Conservation (phyloP, 2,113 vertebrate species). For the Heterochromis multidens region DNA sequence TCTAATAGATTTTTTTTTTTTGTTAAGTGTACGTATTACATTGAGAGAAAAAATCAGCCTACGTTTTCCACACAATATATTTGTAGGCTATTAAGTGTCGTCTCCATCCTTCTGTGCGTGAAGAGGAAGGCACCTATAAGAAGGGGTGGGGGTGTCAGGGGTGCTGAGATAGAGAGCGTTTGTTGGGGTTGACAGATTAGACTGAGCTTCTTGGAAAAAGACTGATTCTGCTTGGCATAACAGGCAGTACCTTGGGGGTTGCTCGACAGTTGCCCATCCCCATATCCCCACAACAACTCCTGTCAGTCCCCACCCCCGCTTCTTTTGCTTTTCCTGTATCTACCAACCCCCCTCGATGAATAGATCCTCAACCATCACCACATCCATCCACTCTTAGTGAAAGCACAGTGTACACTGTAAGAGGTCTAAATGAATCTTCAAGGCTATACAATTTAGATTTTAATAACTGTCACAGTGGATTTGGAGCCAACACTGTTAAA, state of each 20-base stretch:
- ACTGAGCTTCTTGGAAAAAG: slow-evolving; percentile 59
- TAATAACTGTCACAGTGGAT: slow-evolving; percentile 25
- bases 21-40: background rate
- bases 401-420: slow-evolving; percentile 18
- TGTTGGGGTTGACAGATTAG: slow-evolving; percentile 75
- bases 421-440: background rate
- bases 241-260: slow-evolving; percentile 70
- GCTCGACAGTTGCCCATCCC: slow-evolving; percentile 74
- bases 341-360: slow-evolving; percentile 69
- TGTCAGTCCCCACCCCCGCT: slow-evolving; percentile 43
- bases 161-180: slow-evolving; percentile 40
- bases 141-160: slow-evolving; percentile 19
- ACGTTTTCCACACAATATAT: background rate
- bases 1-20: background rate
- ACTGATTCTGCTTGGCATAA: slow-evolving; percentile 77
- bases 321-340: slow-evolving; percentile 60
- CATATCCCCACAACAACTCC: slow-evolving; percentile 56
- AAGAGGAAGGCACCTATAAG: slow-evolving; percentile 39
- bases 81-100: background rate
- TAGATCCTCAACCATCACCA: slow-evolving; percentile 50
- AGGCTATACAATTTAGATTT: slow-evolving; percentile 25
- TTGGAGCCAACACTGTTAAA: slow-evolving; percentile 2
- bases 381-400: slow-evolving; percentile 27
- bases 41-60: background rate
- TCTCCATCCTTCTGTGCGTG: slow-evolving; percentile 10